Evolutionary conservation across 2,113 vertebrate genomes (phyloP).

Genomic region (Elaphurus davidianus): DNA sequence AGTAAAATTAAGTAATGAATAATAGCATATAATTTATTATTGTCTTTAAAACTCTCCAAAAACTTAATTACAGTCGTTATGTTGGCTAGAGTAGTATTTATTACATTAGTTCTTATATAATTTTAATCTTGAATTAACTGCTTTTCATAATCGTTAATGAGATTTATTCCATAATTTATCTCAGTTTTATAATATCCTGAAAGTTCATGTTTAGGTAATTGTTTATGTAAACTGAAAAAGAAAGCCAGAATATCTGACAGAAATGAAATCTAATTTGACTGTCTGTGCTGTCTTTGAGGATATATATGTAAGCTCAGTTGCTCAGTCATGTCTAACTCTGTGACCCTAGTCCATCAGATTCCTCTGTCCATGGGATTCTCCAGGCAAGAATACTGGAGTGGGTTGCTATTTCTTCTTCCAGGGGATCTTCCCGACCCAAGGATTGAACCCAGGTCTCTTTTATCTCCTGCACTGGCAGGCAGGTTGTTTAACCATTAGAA

Average conservation of each 20-base stretch:
- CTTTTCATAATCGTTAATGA: neutral
- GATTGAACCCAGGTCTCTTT: neutral
- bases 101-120: neutral
- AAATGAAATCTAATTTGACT: neutral
- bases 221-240: neutral
- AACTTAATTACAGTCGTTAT: neutral
- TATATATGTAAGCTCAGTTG: neutral
- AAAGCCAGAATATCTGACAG: neutral
- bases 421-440: neutral
- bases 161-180: neutral
- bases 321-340: neutral
- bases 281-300: neutral
- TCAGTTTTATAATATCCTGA: neutral
- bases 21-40: neutral
- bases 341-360: neutral
- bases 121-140: neutral
- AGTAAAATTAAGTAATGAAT: conserved; percentile 19
- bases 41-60: neutral
- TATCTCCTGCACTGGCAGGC: neutral
- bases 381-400: neutral
- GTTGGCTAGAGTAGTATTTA: neutral
- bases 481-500: neutral
- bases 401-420: neutral
- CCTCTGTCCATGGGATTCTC: neutral
- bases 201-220: neutral